Base-by-base conservation (phyloP, 2,888 invertebrate species). In the Limnephilus lunatus region DNA sequence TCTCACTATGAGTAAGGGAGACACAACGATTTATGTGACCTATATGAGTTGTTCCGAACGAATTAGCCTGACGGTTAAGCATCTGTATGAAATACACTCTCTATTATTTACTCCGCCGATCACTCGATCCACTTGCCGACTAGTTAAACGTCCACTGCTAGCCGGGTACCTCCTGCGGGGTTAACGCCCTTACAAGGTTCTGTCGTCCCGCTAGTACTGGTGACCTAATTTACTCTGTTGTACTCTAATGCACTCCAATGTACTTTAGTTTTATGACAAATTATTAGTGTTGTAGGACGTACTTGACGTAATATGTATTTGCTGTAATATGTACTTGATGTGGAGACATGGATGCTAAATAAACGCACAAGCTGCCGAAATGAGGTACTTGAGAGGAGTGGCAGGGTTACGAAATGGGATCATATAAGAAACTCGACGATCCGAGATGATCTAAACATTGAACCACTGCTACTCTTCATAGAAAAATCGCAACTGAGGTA, bases 141-240 rank as follows among this genome's bases (percentile, higher is more conserved):
- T 83, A 32, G 83, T 39, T 68, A 1, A 68, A n/a, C 68, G 68
- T 68, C 9, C 68, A 68, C 19, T 35, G 83, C 35, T 83, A 32
- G 83, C 83, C 19, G 83, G 83, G 83, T 32, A 83, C 83, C 83
- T 83, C 83, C 68, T 19, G 19, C 83, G 35, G 83, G 86, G 86
- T 35, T 53, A 48, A n/a, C 44, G 44, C 15, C 86, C 86, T 30
- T 9, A 86, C 86, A 86, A 86, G 86, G 86, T 44, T 86, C 53
- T 53, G 30, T 14, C 86, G 30, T 44, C 86, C 86, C 86, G 86
- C 31, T 53, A 53, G 30, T 14, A 15, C 25, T 31, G 15, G 48
- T 44, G 86, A 86, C 86, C 89, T 14, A 89, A 89, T 89, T 89
- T 35, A 5, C 35, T 31, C 31, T 31, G 3, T 32, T 31, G 68